phyloP scores from a whole-genome alignment of 2,797 vertebrate genomes.

The Trematomus bernacchii region DNA sequence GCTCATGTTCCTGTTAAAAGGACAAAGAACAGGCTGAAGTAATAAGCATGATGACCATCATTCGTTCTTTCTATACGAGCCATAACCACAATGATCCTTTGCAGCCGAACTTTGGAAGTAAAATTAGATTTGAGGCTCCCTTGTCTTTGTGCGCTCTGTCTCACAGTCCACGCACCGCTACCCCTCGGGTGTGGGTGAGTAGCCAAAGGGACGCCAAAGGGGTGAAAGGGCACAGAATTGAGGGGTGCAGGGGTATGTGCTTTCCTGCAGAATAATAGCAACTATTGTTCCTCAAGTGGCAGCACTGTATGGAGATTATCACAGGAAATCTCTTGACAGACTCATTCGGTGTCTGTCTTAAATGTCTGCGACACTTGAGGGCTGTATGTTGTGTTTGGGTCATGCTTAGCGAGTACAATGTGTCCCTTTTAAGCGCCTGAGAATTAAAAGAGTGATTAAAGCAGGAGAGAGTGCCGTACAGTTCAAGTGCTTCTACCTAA shows the following conservation, averaged over 20 bases:
- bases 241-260: constrained; percentile 56
- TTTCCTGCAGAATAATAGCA: constrained; percentile 63
- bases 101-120: constrained; percentile 37
- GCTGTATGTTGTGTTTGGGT: constrained; percentile 39
- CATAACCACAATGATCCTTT: constrained; percentile 57
- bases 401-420: constrained; percentile 55
- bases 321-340: constrained; percentile 53
- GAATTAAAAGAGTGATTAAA: constrained; percentile 50
- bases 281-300: constrained; percentile 65
- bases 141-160: constrained; percentile 42
- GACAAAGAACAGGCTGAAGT: constrained; percentile 66
- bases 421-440: constrained; percentile 49
- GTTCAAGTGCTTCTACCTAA: not conserved
- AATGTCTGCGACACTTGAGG: constrained; percentile 48
- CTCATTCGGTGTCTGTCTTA: constrained; percentile 56
- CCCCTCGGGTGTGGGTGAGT: constrained; percentile 53
- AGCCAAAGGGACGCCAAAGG: constrained; percentile 52
- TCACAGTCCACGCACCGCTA: constrained; percentile 41
- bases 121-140: constrained; percentile 59
- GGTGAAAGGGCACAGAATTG: constrained; percentile 62
- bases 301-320: constrained; percentile 49
- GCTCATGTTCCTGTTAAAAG: constrained; percentile 54
- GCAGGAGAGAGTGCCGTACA: constrained; percentile 24
- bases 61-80: constrained; percentile 47
- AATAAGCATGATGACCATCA: constrained; percentile 60